phyloP scores from a whole-genome alignment of 2,797 vertebrate species.

The Amblyopsis hoosieri region DNA sequence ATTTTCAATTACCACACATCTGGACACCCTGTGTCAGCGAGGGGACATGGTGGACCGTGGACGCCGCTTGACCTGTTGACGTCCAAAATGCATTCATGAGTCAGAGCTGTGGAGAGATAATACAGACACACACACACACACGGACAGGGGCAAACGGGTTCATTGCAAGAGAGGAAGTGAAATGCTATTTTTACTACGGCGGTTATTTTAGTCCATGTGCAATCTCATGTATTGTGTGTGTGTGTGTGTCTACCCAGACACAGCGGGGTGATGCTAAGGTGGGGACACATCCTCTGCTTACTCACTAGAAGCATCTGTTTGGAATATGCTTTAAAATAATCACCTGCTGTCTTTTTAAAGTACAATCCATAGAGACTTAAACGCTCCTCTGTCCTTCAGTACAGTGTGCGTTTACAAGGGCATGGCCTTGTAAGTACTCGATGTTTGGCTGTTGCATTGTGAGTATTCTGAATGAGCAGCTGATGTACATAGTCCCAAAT shows the following conservation, averaged over 20 bases:
- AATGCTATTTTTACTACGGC: constrained; percentile 40
- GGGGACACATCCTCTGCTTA: not conserved
- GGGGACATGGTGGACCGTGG: not conserved
- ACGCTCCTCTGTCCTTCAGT: not conserved
- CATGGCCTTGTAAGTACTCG: constrained; percentile 8
- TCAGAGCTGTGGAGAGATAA: not conserved
- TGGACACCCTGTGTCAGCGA: constrained; percentile 1
- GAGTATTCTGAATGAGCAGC: constrained; percentile 21
- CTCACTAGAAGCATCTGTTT: constrained; percentile 11
- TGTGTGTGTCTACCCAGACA: constrained; percentile 16
- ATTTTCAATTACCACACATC: constrained; percentile 4
- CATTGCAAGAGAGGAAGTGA: constrained; percentile 34
- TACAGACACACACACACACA: not conserved
- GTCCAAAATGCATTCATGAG: not conserved
- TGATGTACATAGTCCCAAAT: constrained; percentile 25
- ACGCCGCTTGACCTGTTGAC: not conserved
- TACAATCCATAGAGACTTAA: constrained; percentile 19
- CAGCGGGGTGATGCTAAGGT: not conserved
- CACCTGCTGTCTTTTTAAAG: constrained; percentile 15
- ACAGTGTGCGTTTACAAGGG: constrained; percentile 15
- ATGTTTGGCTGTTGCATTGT: constrained; percentile 18
- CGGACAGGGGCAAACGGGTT: not conserved
- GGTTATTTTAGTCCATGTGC: constrained; percentile 42
- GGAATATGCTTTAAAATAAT: constrained; percentile 14
- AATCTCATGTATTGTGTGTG: constrained; percentile 12